Evolutionary conservation across 2,113 vertebrate genomes (phyloP).

Genomic region (Alouatta palliata): DNA sequence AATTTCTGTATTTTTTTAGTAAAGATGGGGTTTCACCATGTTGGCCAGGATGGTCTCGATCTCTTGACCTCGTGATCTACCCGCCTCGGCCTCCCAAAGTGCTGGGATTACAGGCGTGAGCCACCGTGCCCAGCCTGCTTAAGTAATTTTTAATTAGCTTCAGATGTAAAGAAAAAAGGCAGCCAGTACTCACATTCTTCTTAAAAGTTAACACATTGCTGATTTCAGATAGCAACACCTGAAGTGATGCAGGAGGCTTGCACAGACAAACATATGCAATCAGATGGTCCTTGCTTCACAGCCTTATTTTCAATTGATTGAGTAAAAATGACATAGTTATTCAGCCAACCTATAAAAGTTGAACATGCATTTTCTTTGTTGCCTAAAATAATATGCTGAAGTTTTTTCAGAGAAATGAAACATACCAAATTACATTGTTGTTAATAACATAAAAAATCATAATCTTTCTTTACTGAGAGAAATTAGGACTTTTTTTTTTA

Average conservation of each 20-base stretch:
- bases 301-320: neutral
- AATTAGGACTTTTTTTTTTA: too few relatives aligned
- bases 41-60: too few relatives aligned
- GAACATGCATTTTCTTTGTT: neutral
- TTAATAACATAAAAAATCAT: too few relatives aligned
- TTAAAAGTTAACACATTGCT: constrained; percentile 31
- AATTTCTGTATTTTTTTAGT: too few relatives aligned
- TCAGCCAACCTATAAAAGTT: neutral
- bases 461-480: too few relatives aligned
- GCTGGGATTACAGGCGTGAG: too few relatives aligned
- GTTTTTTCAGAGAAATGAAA: too few relatives aligned
- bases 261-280: neutral
- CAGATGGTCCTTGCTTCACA: neutral
- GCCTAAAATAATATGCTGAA: too few relatives aligned
- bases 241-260: neutral
- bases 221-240: constrained; percentile 11
- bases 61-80: too few relatives aligned
- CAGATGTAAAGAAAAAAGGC: neutral
- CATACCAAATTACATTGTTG: too few relatives aligned
- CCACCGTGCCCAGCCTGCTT: neutral
- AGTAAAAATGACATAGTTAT: neutral
- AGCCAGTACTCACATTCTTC: constrained; percentile 24
- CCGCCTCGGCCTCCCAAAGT: too few relatives aligned
- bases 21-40: too few relatives aligned
- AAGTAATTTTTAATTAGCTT: constrained; percentile 18